phyloP scores from a whole-genome alignment of 2,888 invertebrate species.

The Taphrorychus bicolor region DNA sequence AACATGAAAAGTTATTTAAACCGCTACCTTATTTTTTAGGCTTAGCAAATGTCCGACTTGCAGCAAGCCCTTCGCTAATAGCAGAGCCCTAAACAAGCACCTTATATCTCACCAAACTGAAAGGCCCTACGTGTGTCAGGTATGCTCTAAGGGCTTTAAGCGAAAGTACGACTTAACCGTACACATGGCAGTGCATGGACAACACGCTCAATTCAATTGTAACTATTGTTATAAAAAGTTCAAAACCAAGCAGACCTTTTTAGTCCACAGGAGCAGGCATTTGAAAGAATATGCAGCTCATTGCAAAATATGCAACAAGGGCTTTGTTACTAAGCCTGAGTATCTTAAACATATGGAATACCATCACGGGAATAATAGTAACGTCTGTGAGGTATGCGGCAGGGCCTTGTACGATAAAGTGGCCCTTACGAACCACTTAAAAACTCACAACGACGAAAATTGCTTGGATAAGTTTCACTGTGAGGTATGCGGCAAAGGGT shows the following conservation, averaged over 20 bases:
- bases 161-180: constrained; percentile 42
- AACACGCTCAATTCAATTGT: constrained; percentile 52
- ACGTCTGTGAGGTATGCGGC: constrained; percentile 43
- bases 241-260: constrained; percentile 50
- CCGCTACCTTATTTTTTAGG: neutral
- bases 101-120: constrained; percentile 27
- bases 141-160: constrained; percentile 57
- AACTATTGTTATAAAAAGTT: constrained; percentile 66
- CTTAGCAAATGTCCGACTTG: constrained; percentile 12
- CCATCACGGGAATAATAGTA: constrained; percentile 46
- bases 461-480: constrained; percentile 31
- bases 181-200: constrained; percentile 26
- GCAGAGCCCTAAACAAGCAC: constrained; percentile 23
- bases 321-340: constrained; percentile 50
- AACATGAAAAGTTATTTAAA: neutral
- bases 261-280: constrained; percentile 64
- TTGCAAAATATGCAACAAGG: constrained; percentile 54
- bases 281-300: constrained; percentile 61
- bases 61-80: constrained; percentile 22
- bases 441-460: constrained; percentile 32
- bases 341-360: constrained; percentile 48
- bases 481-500: constrained; percentile 41
- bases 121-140: constrained; percentile 54
- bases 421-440: constrained; percentile 41
- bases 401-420: constrained; percentile 46